Base-by-base conservation (phyloP, 2,888 invertebrate species). In the Tetranychus truncatus region DNA sequence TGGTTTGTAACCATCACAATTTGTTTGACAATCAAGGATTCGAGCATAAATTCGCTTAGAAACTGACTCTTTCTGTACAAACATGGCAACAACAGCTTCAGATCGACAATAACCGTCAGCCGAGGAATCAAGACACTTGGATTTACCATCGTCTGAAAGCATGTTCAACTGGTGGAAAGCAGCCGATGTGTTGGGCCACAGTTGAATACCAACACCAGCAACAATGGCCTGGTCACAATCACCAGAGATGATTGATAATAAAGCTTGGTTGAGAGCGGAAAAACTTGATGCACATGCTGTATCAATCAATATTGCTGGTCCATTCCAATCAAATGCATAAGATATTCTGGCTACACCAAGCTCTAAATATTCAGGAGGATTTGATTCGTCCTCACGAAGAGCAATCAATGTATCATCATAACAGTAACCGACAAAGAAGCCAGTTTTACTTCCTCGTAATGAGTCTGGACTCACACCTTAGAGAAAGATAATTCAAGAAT, bases 1-100 rank as follows among this genome's bases (percentile, higher is more conserved):
- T 79, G 88, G 89, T 84, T 96, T 96, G 84, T 86, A 84, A 67
- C 97, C 97, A 83, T 97, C 97, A 2, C 91, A 91, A 84, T 97
- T 97, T 73, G 88, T 89, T 83, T 91, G 91, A 65, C 91, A 89
- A 82, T 92, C 91, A 76, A 96, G 85, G 77, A 95, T 86, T 0
- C 91, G 88, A 44, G 92, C 91, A 83, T 95, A 95, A 11, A 90
- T 87, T 73, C 73, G 55, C 5, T 65, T 87, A 7, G 94, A 91
- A 71, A 84, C 86, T 65, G 87, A 85, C 44, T 86, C 86, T 79
- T 88, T 89, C 82, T 92, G 92, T 21, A 93, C 81, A 79, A 89
- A 87, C 66, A 89, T 81, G 0, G 88, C 87, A 6, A 86, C 87
- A 1, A 91, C 84, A 0, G 90, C 88, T 82, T 93, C 92, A 15